Evolutionary conservation across 1,140 invertebrate species (phyloP).

Genomic region (Druon quercuslanigerum): DNA sequence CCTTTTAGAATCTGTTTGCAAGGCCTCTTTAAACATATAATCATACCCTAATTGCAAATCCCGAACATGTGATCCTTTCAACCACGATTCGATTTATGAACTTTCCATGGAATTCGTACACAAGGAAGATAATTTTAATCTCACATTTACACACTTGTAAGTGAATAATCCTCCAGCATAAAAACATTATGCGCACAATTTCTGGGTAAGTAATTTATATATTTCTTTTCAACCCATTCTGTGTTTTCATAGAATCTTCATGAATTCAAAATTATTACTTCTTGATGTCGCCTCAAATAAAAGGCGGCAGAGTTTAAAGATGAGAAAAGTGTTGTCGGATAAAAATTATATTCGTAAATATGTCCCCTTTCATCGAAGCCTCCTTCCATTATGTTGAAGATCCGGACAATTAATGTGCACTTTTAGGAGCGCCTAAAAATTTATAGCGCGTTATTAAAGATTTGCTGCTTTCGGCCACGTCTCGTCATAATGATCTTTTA

Average conservation of each 20-base stretch:
- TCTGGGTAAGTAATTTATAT: not conserved
- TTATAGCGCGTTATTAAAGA: constrained; percentile 20
- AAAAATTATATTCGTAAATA: not conserved
- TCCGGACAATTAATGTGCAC: not conserved
- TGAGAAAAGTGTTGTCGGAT: not conserved
- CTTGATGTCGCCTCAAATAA: not conserved
- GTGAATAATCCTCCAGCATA: not conserved
- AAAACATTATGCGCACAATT: not conserved
- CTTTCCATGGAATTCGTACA: not conserved
- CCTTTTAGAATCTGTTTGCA: constrained; percentile 1
- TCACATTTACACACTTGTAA: constrained; percentile 2
- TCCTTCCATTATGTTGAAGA: not conserved
- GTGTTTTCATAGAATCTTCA: not conserved
- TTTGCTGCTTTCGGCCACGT: not conserved
- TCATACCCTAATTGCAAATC: constrained; percentile 4
- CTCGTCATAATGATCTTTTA: constrained; percentile 11
- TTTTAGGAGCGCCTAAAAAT: not conserved
- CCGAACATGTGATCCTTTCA: constrained; percentile 8
- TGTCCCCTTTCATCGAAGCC: not conserved
- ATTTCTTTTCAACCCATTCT: not conserved
- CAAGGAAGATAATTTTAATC: not conserved
- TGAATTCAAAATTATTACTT: not conserved
- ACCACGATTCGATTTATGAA: constrained; percentile 5
- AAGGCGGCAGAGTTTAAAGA: not conserved
- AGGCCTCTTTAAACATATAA: not conserved